These are phyloP conservation scores for Phaenicophaeus curvirostris DNA, from an alignment of 2,797 vertebrate genomes.

Conservation along the genomic window DNA sequence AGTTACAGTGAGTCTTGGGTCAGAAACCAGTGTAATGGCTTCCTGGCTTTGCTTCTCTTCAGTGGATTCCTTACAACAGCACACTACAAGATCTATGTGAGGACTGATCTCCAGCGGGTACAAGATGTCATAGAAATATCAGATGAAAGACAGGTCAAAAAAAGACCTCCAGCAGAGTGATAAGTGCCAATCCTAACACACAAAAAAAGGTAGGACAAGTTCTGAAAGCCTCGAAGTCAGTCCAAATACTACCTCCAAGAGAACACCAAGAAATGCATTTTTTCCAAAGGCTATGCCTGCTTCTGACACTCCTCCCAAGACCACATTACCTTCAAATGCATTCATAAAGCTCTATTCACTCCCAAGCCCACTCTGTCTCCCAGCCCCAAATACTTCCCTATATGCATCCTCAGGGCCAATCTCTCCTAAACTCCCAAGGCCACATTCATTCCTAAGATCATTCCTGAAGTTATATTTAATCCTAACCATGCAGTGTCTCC, in stretches of 20 bases:
- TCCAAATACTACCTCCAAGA: neutral
- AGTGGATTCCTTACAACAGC: constrained; percentile 24
- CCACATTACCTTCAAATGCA: neutral
- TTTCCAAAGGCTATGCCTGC: neutral
- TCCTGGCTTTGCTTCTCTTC: neutral
- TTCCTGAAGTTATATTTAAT: neutral
- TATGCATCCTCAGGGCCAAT: neutral
- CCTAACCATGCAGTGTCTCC: neutral
- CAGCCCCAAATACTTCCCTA: neutral
- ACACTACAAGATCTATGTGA: constrained; percentile 24
- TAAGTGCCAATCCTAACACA: neutral
- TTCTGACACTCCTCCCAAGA: neutral
- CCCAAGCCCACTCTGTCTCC: neutral
- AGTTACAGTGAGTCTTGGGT: neutral
- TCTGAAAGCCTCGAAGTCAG: neutral
- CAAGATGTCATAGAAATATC: neutral
- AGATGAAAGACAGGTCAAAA: neutral
- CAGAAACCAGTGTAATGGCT: neutral
- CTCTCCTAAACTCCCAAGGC: neutral
- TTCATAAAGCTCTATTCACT: neutral
- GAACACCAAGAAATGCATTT: neutral
- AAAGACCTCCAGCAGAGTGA: neutral
- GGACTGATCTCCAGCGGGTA: constrained; percentile 18
- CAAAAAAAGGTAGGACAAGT: neutral
- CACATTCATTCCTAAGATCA: neutral